Conservation (phyloP, 2,113 vertebrate species). For the Pelodiscus sinensis region DNA sequence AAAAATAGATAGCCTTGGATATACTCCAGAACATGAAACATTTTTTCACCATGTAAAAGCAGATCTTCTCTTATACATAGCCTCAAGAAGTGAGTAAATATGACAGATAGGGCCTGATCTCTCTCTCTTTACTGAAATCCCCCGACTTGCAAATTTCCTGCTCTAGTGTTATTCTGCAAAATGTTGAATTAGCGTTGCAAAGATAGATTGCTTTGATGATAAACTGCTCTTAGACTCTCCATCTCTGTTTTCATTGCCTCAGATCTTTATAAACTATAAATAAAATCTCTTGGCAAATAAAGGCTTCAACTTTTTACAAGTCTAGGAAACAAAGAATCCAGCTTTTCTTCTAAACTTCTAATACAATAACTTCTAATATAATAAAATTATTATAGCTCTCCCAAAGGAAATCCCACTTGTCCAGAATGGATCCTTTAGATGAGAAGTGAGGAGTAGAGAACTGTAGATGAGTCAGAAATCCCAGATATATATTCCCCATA, state of each 20-base stretch:
- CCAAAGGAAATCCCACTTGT: constrained; percentile 25
- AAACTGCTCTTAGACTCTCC: constrained; percentile 1
- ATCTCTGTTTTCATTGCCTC: constrained; percentile 36
- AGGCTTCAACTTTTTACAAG: not conserved
- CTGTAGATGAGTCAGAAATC: constrained; percentile 28
- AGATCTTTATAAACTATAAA: constrained; percentile 37
- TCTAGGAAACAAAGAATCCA: constrained; percentile 47
- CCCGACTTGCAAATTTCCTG: not conserved
- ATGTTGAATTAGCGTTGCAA: constrained; percentile 16
- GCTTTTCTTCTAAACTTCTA: constrained; percentile 48
- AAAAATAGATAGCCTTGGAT: constrained; percentile 33
- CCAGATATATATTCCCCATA: constrained; percentile 35
- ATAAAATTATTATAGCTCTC: constrained; percentile 47
- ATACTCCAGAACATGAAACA: not conserved
- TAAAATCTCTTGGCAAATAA: constrained; percentile 44
- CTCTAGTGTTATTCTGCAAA: not conserved
- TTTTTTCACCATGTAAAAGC: not conserved
- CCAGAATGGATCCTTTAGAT: constrained; percentile 49
- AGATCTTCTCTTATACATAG: not conserved
- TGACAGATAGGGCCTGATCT: not conserved
- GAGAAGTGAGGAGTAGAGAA: constrained; percentile 35
- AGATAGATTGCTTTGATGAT: constrained; percentile 10
- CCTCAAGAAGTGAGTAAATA: constrained; percentile 9
- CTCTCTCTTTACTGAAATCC: not conserved
- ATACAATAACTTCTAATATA: constrained; percentile 37